Base-by-base conservation (phyloP, 1,140 invertebrate genomes). In the Musca domestica region DNA sequence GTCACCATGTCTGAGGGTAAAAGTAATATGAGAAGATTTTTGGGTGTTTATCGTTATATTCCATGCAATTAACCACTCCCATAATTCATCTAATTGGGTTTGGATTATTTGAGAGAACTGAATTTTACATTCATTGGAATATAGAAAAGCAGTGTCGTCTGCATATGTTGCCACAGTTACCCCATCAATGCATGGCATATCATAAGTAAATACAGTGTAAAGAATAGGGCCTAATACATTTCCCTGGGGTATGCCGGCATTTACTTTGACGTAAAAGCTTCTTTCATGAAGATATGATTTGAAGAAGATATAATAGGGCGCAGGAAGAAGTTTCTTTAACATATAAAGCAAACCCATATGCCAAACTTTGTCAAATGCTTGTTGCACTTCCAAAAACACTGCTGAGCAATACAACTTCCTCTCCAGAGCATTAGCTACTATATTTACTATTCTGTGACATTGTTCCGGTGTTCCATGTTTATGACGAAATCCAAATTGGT, bases 391-490 rank as follows among this genome's bases (percentile, higher is more conserved):
- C n/a, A n/a, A n/a, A n/a, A n/a, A n/a, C n/a, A n/a, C n/a, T n/a
- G n/a, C n/a, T n/a, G 54, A 7, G 22, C 54, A 58, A 20, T 58
- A 58, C 22, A 19, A 7, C 20, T 65, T 48, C 2, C 20, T 65
- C 47, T 65, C 63, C 7, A 65, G n/a, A 5, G 63, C 17, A 10
- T 48, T 20, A 4, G 27, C 7, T 14, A 61, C 27, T 58, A 25
- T 12, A 58, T 58, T 10, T 10, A 58, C 54, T 12, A 27, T 25
- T 34, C 61, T 12, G n/a, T 25, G 41, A 65, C 41, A 65, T 22
- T 64, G 63, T 65, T 65, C 63, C 9, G 63, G 63, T 4, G 63
- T 48, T 47, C 63, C 41, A 10, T 48, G 63, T 20, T 48, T 48
- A 20, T 23, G 17, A 19, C 63, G 12, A 30, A 64, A 64, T n/a